These are phyloP conservation scores for Venusia cambrica DNA, from an alignment of 2,888 invertebrate species.

Conservation along the genomic window DNA sequence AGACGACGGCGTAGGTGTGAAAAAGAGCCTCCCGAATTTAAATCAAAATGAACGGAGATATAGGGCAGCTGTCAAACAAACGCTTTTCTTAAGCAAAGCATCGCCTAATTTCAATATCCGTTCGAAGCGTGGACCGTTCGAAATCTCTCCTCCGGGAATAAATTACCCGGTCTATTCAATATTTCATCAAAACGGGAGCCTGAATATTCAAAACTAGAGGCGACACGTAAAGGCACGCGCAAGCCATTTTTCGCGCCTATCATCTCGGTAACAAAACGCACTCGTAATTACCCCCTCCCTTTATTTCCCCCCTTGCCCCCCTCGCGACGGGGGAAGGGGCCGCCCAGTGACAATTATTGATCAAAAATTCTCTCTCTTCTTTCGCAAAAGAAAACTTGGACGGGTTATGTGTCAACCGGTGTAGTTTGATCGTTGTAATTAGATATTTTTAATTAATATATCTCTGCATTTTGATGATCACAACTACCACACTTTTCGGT, in stretches of 20 bases:
- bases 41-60: slow-evolving; percentile 37
- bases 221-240: slow-evolving; percentile 81
- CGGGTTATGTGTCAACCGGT: slow-evolving; percentile 78
- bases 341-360: slow-evolving; percentile 86
- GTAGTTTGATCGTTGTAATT: slow-evolving; percentile 74
- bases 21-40: slow-evolving; percentile 26
- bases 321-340: slow-evolving; percentile 50
- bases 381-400: slow-evolving; percentile 82
- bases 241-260: slow-evolving; percentile 81
- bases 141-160: slow-evolving; percentile 75
- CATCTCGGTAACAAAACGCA: slow-evolving; percentile 82
- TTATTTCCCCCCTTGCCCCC: slow-evolving; percentile 39
- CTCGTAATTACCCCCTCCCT: slow-evolving; percentile 77
- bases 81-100: slow-evolving; percentile 75
- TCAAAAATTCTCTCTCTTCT: slow-evolving; percentile 85
- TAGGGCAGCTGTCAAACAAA: slow-evolving; percentile 67
- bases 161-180: slow-evolving; percentile 79
- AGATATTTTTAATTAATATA: slow-evolving; percentile 54
- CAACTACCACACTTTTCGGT: too few species aligned
- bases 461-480: too few species aligned
- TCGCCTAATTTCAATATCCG: slow-evolving; percentile 81
- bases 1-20: slow-evolving; percentile 24
- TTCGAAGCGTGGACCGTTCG: slow-evolving; percentile 71
- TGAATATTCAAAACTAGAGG: slow-evolving; percentile 80
- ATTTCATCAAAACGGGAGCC: slow-evolving; percentile 77